A percentile compares a stretch with the other conserved stretches of the same genome.
Conservation (phyloP, 2,888 invertebrate species). For the Synanthedon andrenaeformis region DNA sequence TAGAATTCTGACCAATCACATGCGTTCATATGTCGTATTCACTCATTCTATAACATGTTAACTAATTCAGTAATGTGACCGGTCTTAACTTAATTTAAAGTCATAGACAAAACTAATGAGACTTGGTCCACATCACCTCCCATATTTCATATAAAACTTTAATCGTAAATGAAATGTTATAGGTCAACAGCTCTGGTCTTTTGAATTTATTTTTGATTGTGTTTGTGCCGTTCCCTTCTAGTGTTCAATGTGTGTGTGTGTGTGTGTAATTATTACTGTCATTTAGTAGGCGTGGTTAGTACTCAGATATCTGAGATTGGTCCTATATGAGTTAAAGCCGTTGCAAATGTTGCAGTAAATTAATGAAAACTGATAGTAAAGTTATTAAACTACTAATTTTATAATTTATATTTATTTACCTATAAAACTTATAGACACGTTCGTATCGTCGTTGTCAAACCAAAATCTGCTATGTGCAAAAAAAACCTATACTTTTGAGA, state of each 20-base stretch:
- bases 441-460: too few relatives aligned
- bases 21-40: neutral
- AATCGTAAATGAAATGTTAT: neutral
- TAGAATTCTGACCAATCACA: neutral
- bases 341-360: too few relatives aligned
- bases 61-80: neutral
- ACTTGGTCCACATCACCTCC: neutral
- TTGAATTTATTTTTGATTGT: slow-evolving; percentile 2
- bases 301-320: slow-evolving; percentile 26
- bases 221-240: slow-evolving; percentile 16
- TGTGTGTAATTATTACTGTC: slow-evolving; percentile 25
- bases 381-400: too few relatives aligned
- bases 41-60: neutral
- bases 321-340: slow-evolving; percentile 17
- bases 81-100: neutral
- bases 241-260: slow-evolving; percentile 9
- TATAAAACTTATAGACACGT: too few relatives aligned
- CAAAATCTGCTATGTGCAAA: too few relatives aligned
- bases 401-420: too few relatives aligned
- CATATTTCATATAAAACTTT: neutral
- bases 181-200: neutral
- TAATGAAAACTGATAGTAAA: too few relatives aligned
- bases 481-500: too few relatives aligned
- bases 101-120: neutral
- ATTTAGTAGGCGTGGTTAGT: slow-evolving; percentile 40